A percentile compares a stretch with the other conserved stretches of the same genome.
These are phyloP conservation scores for Vulpes vulpes DNA, from an alignment of 2,113 vertebrate species.

Conservation along the genomic window DNA sequence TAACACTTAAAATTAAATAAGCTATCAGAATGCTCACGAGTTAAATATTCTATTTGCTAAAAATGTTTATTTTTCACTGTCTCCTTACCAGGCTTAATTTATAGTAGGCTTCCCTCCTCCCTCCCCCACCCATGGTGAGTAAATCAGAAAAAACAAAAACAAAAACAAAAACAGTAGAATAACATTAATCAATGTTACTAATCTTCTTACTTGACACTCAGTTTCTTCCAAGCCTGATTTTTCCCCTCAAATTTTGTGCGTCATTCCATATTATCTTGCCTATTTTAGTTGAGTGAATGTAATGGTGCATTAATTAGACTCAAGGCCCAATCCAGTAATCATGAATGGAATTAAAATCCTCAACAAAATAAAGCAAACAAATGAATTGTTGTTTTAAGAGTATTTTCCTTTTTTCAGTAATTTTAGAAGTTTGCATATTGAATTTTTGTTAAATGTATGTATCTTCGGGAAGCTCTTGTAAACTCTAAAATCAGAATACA, in stretches of 20 bases:
- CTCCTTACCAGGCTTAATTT: not conserved
- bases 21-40: not conserved
- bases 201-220: not conserved
- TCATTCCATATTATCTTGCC: not conserved
- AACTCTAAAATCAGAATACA: constrained; percentile 19
- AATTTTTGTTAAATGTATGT: constrained; percentile 4
- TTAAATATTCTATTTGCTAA: not conserved
- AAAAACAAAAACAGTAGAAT: not conserved
- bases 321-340: not conserved
- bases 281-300: not conserved
- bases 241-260: not conserved
- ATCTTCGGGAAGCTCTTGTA: not conserved
- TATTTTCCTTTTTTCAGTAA: not conserved
- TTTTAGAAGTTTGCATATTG: not conserved
- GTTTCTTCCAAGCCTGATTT: not conserved
- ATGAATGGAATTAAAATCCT: constrained; percentile 40
- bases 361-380: constrained; percentile 9
- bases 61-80: not conserved
- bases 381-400: not conserved
- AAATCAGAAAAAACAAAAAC: not conserved
- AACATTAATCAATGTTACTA: not conserved
- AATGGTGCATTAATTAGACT: not conserved
- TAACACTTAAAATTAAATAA: constrained; percentile 12
- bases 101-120: not conserved
- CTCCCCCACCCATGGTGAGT: not conserved